Conservation (phyloP, 2,113 vertebrate genomes). For the Onychorhynchus coronatus region DNA sequence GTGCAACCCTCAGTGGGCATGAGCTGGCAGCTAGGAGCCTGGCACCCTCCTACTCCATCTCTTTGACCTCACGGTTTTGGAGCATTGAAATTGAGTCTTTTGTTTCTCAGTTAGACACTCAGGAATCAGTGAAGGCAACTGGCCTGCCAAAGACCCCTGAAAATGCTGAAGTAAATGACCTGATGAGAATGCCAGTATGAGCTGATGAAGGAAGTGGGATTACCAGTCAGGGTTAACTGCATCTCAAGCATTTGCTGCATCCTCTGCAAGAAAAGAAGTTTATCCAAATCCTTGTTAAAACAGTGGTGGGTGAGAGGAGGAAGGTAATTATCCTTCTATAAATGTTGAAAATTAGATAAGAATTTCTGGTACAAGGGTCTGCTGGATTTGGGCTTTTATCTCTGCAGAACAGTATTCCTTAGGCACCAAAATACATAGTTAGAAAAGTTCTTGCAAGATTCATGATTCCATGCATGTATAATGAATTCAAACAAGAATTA, state of each 20-base stretch:
- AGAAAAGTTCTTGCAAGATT: conserved; percentile 66
- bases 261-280: background rate
- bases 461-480: conserved; percentile 57
- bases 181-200: background rate
- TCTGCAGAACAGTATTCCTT: conserved; percentile 55
- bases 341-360: conserved; percentile 57
- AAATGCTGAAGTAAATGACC: background rate
- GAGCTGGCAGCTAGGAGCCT: background rate
- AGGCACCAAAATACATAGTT: conserved; percentile 43
- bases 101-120: background rate
- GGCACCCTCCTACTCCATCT: background rate
- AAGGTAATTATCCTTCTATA: conserved; percentile 55
- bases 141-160: background rate
- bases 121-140: background rate
- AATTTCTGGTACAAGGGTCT: conserved; percentile 37
- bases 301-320: background rate
- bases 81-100: background rate
- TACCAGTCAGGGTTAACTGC: background rate
- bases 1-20: background rate
- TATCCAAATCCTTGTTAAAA: conserved; percentile 17
- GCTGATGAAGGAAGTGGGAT: background rate
- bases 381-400: conserved; percentile 50
- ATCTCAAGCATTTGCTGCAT: background rate
- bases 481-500: conserved; percentile 61
- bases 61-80: background rate